A percentile compares a stretch with the other conserved stretches of the same genome.
Evolutionary conservation across 2,888 invertebrate genomes (phyloP).

Genomic region (Noctua fimbriata): DNA sequence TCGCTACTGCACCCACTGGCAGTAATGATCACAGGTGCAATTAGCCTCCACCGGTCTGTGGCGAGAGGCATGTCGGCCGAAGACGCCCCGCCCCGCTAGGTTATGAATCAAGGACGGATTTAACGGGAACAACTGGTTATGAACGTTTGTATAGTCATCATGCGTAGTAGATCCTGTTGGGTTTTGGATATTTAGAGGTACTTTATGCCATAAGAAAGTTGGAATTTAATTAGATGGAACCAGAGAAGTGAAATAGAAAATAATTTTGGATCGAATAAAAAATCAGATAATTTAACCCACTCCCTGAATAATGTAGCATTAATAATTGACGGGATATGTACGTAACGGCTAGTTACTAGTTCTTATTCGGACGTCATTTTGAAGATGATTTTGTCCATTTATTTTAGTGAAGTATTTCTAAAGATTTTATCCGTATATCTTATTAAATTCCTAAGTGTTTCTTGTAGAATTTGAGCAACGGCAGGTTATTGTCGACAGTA

Average conservation of each 20-base stretch:
- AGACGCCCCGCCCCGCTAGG: slow-evolving; percentile 75
- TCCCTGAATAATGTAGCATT: neutral
- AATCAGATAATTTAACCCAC: neutral
- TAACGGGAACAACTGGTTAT: slow-evolving; percentile 54
- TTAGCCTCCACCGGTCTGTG: slow-evolving; percentile 70
- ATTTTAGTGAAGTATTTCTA: neutral
- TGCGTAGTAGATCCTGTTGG: neutral
- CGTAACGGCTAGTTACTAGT: neutral
- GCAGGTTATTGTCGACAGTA: neutral
- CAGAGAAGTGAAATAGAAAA: neutral
- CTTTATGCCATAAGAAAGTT: neutral
- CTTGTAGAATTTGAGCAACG: slow-evolving; percentile 12
- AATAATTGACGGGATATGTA: neutral
- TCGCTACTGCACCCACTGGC: slow-evolving; percentile 56
- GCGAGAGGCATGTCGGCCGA: slow-evolving; percentile 78
- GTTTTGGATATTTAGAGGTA: neutral
- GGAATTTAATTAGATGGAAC: neutral
- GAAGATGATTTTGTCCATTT: neutral
- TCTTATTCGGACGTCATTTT: neutral
- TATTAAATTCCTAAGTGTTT: neutral
- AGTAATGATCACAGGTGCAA: slow-evolving; percentile 72
- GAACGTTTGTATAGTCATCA: slow-evolving; percentile 4
- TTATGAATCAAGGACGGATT: slow-evolving; percentile 78
- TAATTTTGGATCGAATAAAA: neutral
- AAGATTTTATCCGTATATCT: neutral